phyloP scores from a whole-genome alignment of 2,113 vertebrate genomes.

The Sorex fumeus region DNA sequence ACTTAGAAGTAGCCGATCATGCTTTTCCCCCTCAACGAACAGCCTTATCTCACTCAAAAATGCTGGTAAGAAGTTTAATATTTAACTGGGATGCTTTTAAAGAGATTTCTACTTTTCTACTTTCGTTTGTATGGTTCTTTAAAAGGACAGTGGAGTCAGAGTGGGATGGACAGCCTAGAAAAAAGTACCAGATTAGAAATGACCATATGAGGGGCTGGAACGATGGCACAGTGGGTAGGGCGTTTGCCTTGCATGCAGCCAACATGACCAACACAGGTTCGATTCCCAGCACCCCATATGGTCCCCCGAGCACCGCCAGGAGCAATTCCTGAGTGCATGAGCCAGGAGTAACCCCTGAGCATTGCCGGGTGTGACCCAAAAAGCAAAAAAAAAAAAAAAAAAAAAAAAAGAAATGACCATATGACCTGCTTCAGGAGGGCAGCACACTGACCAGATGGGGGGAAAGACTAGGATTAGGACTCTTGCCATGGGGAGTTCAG shows the following conservation, averaged over 20 bases:
- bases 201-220: neutral
- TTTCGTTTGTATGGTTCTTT: slow-evolving; percentile 50
- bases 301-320: no score
- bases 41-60: slow-evolving; percentile 95
- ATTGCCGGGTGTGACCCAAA: no score
- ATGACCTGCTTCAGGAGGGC: neutral
- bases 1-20: slow-evolving; percentile 98
- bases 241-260: no score
- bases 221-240: no score
- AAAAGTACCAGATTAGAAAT: slow-evolving; percentile 24
- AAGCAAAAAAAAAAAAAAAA: no score
- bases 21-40: slow-evolving; percentile 97
- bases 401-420: no score
- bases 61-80: slow-evolving; percentile 94
- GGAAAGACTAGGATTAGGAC: neutral
- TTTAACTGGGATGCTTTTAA: slow-evolving; percentile 71
- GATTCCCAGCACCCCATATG: no score
- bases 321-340: no score
- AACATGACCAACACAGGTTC: no score
- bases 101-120: neutral
- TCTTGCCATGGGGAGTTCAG: neutral
- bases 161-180: neutral
- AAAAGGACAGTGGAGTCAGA: neutral
- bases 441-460: neutral
- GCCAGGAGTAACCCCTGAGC: no score